Percentiles rank a stretch among this genome's conserved stretches.
phyloP scores from a whole-genome alignment of 1,140 invertebrate species.

The Sycophila sp. region DNA sequence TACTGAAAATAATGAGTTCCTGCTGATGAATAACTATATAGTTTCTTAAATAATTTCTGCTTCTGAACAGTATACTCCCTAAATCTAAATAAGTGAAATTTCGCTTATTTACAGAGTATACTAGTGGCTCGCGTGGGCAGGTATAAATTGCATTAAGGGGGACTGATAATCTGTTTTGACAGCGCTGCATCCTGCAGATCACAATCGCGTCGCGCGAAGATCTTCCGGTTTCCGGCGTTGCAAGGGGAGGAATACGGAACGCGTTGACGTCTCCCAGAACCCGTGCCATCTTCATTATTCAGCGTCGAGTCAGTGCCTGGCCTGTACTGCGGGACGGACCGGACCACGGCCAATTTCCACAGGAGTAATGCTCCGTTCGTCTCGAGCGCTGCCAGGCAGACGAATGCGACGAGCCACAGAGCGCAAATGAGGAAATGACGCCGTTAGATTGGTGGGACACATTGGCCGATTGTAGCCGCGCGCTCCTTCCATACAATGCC shows the following conservation, averaged over 20 bases:
- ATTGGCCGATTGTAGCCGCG: no score
- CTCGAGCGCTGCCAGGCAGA: background rate
- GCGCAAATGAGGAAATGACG: constrained; percentile 4
- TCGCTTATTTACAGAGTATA: no score
- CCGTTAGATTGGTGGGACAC: no score
- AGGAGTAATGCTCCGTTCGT: no score
- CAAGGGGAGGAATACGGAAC: background rate
- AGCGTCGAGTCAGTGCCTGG: background rate
- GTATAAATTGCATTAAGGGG: constrained; percentile 4
- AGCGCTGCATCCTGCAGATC: background rate
- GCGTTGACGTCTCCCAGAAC: background rate
- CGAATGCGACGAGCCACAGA: background rate
- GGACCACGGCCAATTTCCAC: background rate
- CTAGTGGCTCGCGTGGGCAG: no score
- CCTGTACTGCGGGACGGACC: background rate
- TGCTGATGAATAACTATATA: no score
- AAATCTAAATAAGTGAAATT: no score
- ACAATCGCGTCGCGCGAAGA: constrained; percentile 5
- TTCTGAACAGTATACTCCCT: no score
- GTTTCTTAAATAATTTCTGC: no score
- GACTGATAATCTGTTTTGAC: background rate
- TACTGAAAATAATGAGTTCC: no score
- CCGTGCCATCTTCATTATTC: background rate
- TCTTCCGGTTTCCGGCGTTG: constrained; percentile 2
- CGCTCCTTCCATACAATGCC: no score